Evolutionary conservation across 2,797 vertebrate genomes (phyloP).

Genomic region (Gymnoscopelus braueri): DNA sequence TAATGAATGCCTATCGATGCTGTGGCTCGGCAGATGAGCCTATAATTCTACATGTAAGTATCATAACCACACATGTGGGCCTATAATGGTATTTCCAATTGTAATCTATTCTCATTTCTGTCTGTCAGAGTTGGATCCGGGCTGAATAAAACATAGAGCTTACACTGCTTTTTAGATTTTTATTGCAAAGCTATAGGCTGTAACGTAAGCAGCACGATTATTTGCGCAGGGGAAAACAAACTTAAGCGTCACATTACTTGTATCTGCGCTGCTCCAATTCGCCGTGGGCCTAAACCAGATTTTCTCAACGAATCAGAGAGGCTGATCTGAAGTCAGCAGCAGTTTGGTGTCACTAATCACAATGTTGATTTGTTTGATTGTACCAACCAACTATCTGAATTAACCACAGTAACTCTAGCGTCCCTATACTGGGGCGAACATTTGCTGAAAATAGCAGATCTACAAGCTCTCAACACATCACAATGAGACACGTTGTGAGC

Average conservation of each 20-base stretch:
- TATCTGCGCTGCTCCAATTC: not conserved
- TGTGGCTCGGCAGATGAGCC: conserved; percentile 71
- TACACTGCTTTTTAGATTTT: conserved; percentile 19
- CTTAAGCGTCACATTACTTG: no score
- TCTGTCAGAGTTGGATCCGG: conserved; percentile 36
- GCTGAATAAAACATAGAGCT: conserved; percentile 20
- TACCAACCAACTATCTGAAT: conserved; percentile 3
- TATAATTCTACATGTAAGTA: conserved; percentile 77
- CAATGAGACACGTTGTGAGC: no score
- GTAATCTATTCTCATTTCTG: conserved; percentile 61
- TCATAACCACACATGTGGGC: conserved; percentile 54
- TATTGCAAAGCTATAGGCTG: conserved; percentile 15
- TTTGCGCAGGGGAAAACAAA: conserved; percentile 12
- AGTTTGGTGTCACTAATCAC: no score
- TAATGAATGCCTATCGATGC: conserved; percentile 78
- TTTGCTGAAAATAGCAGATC: no score
- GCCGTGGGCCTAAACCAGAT: not conserved
- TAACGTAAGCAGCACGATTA: not conserved
- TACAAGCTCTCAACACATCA: no score
- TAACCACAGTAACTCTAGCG: not conserved
- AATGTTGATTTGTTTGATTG: conserved; percentile 16
- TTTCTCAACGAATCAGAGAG: conserved; percentile 8
- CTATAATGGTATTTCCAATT: conserved; percentile 66
- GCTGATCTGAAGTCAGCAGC: conserved; percentile 1
- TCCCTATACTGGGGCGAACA: no score